Percentiles rank a stretch among this genome's conserved stretches.
Evolutionary conservation across 2,797 vertebrate genomes (phyloP).

Genomic region (Argya squamiceps): DNA sequence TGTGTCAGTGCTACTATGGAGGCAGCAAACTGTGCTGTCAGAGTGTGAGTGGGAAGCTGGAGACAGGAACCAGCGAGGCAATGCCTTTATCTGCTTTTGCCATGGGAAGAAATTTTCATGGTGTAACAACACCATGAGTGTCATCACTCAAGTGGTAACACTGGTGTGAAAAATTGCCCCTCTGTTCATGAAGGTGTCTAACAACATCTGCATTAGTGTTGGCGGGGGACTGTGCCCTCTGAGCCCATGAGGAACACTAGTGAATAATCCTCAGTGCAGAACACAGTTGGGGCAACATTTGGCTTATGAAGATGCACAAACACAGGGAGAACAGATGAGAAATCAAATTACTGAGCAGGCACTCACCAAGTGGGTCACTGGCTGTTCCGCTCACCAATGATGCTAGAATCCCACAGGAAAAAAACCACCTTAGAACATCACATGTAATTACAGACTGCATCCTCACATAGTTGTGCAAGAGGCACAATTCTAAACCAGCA

Average conservation of each 20-base stretch:
- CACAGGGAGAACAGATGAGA: not conserved
- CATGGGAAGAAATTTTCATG: not conserved
- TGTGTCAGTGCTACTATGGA: not conserved
- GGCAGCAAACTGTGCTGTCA: not conserved
- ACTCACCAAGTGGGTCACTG: not conserved
- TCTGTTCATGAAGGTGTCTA: not conserved
- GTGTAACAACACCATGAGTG: accelerated
- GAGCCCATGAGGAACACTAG: not conserved
- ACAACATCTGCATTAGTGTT: not conserved
- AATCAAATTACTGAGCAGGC: not conserved
- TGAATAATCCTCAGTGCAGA: not conserved
- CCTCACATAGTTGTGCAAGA: not conserved
- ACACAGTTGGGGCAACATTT: not conserved
- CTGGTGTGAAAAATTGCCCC: not conserved
- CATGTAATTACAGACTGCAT: not conserved
- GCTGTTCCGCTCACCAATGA: not conserved
- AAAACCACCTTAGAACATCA: not conserved
- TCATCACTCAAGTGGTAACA: not conserved
- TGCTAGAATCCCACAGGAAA: not conserved
- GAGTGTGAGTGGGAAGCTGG: not conserved
- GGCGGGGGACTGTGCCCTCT: not conserved
- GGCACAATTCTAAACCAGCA: not conserved
- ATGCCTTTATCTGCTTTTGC: not conserved
- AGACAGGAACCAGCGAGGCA: not conserved
- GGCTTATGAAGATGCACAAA: not conserved